Evolutionary conservation across 2,113 vertebrate genomes (phyloP), one percentile per base, ranked within the genome.

Genomic region (Fukomys damarensis): DNA sequence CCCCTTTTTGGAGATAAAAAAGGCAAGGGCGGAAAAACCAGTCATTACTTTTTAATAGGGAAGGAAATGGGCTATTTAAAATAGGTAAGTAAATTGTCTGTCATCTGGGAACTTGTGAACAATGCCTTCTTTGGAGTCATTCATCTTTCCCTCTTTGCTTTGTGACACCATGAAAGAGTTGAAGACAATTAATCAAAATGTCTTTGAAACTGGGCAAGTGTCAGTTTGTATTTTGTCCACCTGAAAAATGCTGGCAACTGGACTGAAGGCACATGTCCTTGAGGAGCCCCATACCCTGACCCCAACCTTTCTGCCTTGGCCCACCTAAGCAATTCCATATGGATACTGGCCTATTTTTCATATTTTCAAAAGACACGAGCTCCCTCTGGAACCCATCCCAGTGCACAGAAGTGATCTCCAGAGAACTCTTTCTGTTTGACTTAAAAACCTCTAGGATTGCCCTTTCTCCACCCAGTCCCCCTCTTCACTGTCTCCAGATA

Each of bases 1-100:
- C 1, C 22, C 20, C 35, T 28, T 65, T 82, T 94, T 93, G 86
- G 85, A 95, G 93, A 97, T 97, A 93, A 97, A 97, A 97, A 97
- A 93, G 89, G 65, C 92, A 54, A 94, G 89, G 93, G 72, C 19
- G 79, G 95, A 95, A 97, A 96, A 95, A 11, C 82, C 65, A 92
- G 89, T 86, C 22, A 80, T 97, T 97, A 88, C n/a, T 94, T 97
- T 97, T 96, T 85, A 74, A 38, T 97, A 90, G 92, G 89, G 89
- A 84, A 97, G 96, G 96, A 91, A 95, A 92, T 87, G 77, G 43
- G 86, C 72, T 96, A 43, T 86, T 85, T 97, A 84, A 97, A 98
- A 93, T n/a, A 97, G 84, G 68, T 91, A 95, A 87, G 85, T 79
- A 80, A 86, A n/a, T 89, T 56, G 97, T 68, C 88, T 92, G 38